phyloP scores from a whole-genome alignment of 2,113 vertebrate species.

The Odontesthes bonariensis region DNA sequence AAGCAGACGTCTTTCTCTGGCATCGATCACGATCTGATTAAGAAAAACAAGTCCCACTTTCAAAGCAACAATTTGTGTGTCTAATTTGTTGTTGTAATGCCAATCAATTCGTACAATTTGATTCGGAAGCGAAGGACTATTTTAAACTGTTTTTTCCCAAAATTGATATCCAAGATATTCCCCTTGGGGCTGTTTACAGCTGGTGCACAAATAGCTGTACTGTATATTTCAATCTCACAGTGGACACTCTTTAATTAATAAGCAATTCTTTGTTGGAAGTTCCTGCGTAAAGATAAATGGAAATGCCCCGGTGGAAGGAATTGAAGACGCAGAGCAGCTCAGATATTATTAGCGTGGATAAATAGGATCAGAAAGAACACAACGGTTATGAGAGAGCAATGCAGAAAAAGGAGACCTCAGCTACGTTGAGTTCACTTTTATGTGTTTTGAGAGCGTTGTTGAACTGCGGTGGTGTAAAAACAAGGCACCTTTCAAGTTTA shows the following conservation, averaged over 20 bases:
- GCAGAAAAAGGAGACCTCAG: slow-evolving; percentile 41
- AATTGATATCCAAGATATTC: slow-evolving; percentile 41
- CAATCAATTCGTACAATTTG: slow-evolving; percentile 62
- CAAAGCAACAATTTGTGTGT: slow-evolving; percentile 39
- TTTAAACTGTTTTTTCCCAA: slow-evolving; percentile 57
- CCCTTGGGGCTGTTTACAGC: slow-evolving; percentile 55
- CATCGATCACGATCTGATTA: slow-evolving; percentile 47
- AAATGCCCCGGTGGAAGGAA: slow-evolving; percentile 54
- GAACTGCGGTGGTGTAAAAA: slow-evolving; percentile 45
- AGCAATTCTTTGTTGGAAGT: slow-evolving; percentile 68
- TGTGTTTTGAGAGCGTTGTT: slow-evolving; percentile 30
- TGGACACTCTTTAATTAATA: slow-evolving; percentile 73
- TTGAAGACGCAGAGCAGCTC: slow-evolving; percentile 32
- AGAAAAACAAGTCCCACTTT: slow-evolving; percentile 45
- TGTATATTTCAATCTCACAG: slow-evolving; percentile 58
- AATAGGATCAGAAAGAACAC: slow-evolving; percentile 55
- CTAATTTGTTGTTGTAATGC: slow-evolving; percentile 59
- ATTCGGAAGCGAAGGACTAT: slow-evolving; percentile 57
- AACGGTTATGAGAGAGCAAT: slow-evolving; percentile 38
- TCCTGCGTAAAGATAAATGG: slow-evolving; percentile 57
- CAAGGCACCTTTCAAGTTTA: slow-evolving; percentile 48
- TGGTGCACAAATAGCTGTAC: slow-evolving; percentile 37
- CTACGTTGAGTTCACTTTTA: slow-evolving; percentile 39
- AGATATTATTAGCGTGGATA: slow-evolving; percentile 58
- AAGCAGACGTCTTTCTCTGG: slow-evolving; percentile 20